Evolutionary conservation across 2,797 vertebrate species (phyloP), one percentile per base, ranked within the genome.

Genomic region (Glossophaga mutica): DNA sequence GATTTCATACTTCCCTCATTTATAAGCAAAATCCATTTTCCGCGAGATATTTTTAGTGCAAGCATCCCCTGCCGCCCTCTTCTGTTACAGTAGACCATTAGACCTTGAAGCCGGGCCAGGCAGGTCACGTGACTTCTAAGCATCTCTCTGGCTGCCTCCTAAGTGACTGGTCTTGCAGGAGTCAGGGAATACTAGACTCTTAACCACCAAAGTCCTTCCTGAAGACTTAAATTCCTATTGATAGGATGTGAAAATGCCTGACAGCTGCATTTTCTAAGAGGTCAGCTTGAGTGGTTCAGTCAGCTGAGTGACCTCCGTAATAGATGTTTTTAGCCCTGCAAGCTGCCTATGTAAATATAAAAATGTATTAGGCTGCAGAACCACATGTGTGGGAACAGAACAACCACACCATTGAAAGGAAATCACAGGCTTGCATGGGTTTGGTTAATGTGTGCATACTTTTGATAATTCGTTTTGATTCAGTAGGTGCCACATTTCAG

Each of bases 21-120:
- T 98, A 96, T 95, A 97, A 97, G 97, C 98, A 97, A 97, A 96
- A 97, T 96, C 97, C 96, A 98, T 98, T 98, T 98, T 98, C 97
- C 77, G 50, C 32, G 81, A 92, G 96, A 62, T 98, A 98, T 98
- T 98, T 98, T 98, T 98, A 98, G 98, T 62, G 6, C 70, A 32
- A 94, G 95, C 97, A 97, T 98, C 97, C 98, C 97, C 96, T 96
- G 89, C 48, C 88, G 91, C 83, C 95, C 97, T 98, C 83, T 98
- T 98, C 96, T 93, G 97, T 98, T 97, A 97, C 98, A 78, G 86
- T 95, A 44, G 84, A 39, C 97, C 97, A 97, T 98, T 98, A 98
- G 97, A 11, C 65, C 92, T 97, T 93, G 95, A 97, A 97, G 90
- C 91, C 91, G 59, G 94, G 97, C 98, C 98, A 98, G 97, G 97